Percentiles rank a stretch among this genome's conserved stretches.
phyloP scores from a whole-genome alignment of 2,113 vertebrate species.

The Trogon melanurus region DNA sequence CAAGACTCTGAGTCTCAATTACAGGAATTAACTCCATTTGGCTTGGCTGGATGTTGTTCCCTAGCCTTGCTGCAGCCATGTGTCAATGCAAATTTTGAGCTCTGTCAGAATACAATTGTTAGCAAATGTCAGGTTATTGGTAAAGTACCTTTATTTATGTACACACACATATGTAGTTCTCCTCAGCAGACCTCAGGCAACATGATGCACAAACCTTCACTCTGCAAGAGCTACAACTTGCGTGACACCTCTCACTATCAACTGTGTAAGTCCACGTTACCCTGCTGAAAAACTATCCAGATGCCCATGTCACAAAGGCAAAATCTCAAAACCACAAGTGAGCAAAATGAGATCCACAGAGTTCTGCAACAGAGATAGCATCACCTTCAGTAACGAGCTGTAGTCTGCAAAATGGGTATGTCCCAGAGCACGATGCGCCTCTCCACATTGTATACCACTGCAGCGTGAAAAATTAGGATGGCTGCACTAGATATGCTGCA shows the following conservation, averaged over 20 bases:
- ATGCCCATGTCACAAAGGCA: background rate
- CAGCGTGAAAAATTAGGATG: background rate
- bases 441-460: no score
- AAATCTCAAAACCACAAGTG: background rate
- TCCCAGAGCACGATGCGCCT: no score
- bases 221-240: background rate
- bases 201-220: background rate
- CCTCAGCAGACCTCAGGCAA: background rate
- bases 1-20: background rate
- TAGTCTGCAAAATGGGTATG: background rate
- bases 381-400: background rate
- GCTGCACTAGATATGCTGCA: background rate
- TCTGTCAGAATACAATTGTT: background rate
- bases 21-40: constrained; percentile 32
- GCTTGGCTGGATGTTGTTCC: background rate
- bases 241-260: background rate
- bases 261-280: background rate
- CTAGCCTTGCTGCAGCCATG: background rate
- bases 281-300: background rate
- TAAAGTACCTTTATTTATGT: background rate
- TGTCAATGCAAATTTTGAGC: background rate
- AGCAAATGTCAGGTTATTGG: background rate
- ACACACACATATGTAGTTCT: background rate
- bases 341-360: background rate
- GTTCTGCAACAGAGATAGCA: background rate